Evolutionary conservation across 2,888 invertebrate genomes (phyloP), one percentile per base, ranked within the genome.

Genomic region (Ptychoptera albimana): DNA sequence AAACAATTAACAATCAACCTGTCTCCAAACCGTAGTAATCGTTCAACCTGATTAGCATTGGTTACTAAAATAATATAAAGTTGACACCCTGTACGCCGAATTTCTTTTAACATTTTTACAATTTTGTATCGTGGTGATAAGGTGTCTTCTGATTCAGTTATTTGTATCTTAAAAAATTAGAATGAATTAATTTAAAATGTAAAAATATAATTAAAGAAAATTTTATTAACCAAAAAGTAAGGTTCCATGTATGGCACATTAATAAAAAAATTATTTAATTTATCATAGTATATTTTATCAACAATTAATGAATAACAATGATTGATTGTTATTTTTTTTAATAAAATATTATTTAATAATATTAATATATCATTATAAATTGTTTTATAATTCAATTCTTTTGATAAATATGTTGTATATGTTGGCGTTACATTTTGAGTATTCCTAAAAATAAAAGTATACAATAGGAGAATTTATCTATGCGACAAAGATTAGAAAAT

Each of bases 1-100:
- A 29, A 87, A 68, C 47, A n/a, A n/a, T n/a, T n/a, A n/a, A n/a
- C 23, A 7, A 23, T 23, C 23, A 23, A 23, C 23, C 7, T 23
- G 23, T 5, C 7, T 23, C 23, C 23, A n/a, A n/a, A n/a, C n/a
- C n/a, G n/a, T n/a, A n/a, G n/a, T n/a, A n/a, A n/a, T n/a, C 79
- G 65, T 0, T 74, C 64, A 1, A 74, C 68, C 67, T 86, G 80
- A 42, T 75, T 57, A 1, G 79, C 85, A 61, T 85, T 85, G 0
- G 82, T 67, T 15, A 85, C 61, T 9, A 85, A 67, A 47, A 86
- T 74, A 30, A 84, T 60, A 54, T 84, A 82, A 5, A 76, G 64
- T 53, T 78, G 75, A 56, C 87, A 87, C 15, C 79, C 77, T 43
- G 74, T 72, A 47, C 67, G 68, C 54, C 74, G 74, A 6, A 75